Percentiles rank a stretch among this genome's conserved stretches.
Conservation (phyloP, 1,140 invertebrate genomes). For the Apis dorsata region DNA sequence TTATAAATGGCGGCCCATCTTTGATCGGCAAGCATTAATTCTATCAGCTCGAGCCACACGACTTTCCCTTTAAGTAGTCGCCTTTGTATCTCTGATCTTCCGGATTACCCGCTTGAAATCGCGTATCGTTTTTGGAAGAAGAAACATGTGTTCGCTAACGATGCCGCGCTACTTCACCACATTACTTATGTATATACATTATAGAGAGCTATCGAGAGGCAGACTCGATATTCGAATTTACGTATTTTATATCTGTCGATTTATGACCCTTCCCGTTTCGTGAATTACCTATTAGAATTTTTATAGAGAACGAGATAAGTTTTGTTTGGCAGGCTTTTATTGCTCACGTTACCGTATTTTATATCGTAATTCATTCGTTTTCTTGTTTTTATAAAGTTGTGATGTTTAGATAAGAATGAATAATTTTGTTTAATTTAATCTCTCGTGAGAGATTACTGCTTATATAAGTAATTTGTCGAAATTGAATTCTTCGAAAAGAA, state of each 20-base stretch:
- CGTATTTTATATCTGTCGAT: conserved; percentile 26
- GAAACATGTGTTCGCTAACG: conserved; percentile 31
- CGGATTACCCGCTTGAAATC: not conserved
- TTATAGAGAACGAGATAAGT: not conserved
- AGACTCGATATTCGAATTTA: conserved; percentile 25
- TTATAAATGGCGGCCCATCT: conserved; percentile 13
- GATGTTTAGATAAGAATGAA: not conserved
- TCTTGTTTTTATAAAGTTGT: not conserved
- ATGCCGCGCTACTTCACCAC: not conserved
- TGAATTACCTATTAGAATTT: conserved; percentile 30
- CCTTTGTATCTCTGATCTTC: conserved; percentile 13
- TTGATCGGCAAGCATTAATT: conserved; percentile 32
- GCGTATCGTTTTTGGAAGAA: not conserved
- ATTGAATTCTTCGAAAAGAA: too few relatives aligned
- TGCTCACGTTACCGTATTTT: not conserved
- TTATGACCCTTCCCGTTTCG: not conserved
- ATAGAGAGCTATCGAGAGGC: conserved; percentile 5
- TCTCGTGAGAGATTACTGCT: too few relatives aligned
- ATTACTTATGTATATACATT: not conserved
- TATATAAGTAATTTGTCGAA: too few relatives aligned
- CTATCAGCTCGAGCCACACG: conserved; percentile 5
- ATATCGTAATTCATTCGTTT: not conserved
- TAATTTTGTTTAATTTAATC: too few relatives aligned
- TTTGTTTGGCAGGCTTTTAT: not conserved
- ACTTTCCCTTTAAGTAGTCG: conserved; percentile 34